phyloP scores from a whole-genome alignment of 2,113 vertebrate genomes.

The Pseudopodoces humilis region DNA sequence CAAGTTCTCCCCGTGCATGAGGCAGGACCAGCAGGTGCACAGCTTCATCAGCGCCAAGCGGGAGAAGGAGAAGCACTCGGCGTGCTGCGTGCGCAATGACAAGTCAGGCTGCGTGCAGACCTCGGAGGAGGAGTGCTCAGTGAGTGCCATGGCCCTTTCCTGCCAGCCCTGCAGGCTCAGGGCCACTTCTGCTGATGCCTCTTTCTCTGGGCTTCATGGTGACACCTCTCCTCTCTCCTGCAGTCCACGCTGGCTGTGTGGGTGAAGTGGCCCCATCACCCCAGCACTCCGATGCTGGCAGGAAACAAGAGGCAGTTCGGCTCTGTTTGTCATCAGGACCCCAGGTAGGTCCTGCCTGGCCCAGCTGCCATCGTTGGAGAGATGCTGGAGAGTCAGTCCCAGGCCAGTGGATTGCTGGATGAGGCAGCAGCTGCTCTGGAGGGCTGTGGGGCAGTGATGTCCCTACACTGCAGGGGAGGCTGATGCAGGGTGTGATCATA shows the following conservation, averaged over 20 bases:
- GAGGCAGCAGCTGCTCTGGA: not conserved
- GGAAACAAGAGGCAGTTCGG: slow-evolving; percentile 83
- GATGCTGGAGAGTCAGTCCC: not conserved
- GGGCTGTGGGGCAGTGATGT: not conserved
- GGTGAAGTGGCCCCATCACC: slow-evolving; percentile 93
- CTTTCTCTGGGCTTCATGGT: not conserved
- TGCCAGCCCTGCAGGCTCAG: not conserved
- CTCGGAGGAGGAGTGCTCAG: slow-evolving; percentile 94
- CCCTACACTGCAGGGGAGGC: not conserved
- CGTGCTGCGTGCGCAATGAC: slow-evolving; percentile 96
- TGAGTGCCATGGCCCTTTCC: slow-evolving; percentile 52
- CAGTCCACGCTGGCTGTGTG: slow-evolving; percentile 95
- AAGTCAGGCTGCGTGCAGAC: slow-evolving; percentile 94
- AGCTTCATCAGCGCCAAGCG: slow-evolving; percentile 86
- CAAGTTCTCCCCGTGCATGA: slow-evolving; percentile 98
- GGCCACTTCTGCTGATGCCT: not conserved
- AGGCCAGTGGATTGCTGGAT: not conserved
- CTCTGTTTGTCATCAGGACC: slow-evolving; percentile 97
- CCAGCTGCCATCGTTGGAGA: not conserved
- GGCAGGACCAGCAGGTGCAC: slow-evolving; percentile 93
- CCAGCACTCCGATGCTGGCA: slow-evolving; percentile 83
- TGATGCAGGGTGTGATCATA: not conserved
- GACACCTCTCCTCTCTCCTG: slow-evolving; percentile 8
- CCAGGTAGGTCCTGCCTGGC: slow-evolving; percentile 77
- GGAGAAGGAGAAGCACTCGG: slow-evolving; percentile 89